phyloP scores from a whole-genome alignment of 2,888 invertebrate genomes.

The Thelaira solivaga region DNA sequence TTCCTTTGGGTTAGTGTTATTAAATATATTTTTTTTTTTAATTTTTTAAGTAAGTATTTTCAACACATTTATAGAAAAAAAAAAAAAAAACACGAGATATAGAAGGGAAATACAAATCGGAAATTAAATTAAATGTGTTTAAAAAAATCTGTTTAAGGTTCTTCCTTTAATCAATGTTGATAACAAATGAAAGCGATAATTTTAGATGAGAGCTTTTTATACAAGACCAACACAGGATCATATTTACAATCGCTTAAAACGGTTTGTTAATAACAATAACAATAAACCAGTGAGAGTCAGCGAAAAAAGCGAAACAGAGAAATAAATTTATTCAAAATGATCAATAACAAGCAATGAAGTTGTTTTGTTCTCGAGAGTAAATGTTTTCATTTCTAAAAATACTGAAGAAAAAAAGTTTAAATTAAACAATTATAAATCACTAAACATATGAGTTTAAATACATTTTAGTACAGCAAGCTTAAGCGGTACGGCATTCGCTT shows the following conservation, averaged over 20 bases:
- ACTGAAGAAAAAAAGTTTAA: too few species aligned
- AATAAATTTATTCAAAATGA: background rate
- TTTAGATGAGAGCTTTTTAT: conserved; percentile 71
- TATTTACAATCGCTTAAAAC: conserved; percentile 4
- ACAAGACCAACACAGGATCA: conserved; percentile 51
- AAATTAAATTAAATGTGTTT: conserved; percentile 1
- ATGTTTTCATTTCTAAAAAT: conserved; percentile 1
- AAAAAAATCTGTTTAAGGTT: conserved; percentile 21
- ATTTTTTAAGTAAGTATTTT: background rate
- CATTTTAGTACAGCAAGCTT: too few species aligned
- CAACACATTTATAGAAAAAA: background rate
- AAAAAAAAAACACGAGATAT: background rate
- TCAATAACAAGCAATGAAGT: background rate
- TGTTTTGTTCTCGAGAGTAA: background rate
- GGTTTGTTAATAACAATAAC: conserved; percentile 15
- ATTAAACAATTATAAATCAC: too few species aligned
- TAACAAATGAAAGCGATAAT: conserved; percentile 70
- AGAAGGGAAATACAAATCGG: background rate
- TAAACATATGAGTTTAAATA: too few species aligned
- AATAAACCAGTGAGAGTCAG: conserved; percentile 36
- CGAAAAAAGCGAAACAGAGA: conserved; percentile 28
- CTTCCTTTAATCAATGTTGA: conserved; percentile 66
- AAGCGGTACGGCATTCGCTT: too few species aligned
- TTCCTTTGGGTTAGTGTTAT: background rate
- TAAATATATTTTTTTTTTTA: background rate